Conservation (phyloP, 2,797 vertebrate genomes). For the Spinus olivaceus region DNA sequence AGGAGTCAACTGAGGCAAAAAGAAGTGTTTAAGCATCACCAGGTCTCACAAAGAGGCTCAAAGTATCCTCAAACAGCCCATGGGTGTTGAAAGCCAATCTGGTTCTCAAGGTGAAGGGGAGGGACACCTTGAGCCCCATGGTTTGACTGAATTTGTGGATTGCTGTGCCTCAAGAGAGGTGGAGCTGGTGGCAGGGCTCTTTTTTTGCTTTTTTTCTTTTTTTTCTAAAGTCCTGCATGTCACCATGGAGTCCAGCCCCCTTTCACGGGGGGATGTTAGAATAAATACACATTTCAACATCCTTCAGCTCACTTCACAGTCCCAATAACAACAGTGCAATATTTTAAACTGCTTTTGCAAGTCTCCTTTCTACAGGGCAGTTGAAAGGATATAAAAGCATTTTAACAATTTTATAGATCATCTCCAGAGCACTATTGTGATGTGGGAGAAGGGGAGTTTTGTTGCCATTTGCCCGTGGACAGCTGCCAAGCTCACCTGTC, state of each 20-base stretch:
- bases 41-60: neutral
- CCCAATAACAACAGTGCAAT: neutral
- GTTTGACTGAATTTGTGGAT: neutral
- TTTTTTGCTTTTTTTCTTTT: neutral
- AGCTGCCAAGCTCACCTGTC: slow-evolving; percentile 72
- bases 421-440: neutral
- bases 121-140: neutral
- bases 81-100: neutral
- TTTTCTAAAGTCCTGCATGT: neutral
- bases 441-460: slow-evolving; percentile 44
- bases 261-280: neutral
- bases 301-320: neutral
- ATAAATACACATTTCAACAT: slow-evolving; percentile 19
- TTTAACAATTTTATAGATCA: slow-evolving; percentile 43
- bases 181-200: neutral
- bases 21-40: neutral
- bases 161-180: neutral
- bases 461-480: slow-evolving; percentile 51
- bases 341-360: slow-evolving; percentile 50
- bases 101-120: neutral
- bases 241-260: neutral
- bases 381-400: slow-evolving; percentile 44
- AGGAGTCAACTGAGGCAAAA: neutral
- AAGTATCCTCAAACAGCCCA: neutral
- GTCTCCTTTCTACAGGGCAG: slow-evolving; percentile 25